phyloP scores from a whole-genome alignment of 2,113 vertebrate species.

The Phrynosoma blainvillii region DNA sequence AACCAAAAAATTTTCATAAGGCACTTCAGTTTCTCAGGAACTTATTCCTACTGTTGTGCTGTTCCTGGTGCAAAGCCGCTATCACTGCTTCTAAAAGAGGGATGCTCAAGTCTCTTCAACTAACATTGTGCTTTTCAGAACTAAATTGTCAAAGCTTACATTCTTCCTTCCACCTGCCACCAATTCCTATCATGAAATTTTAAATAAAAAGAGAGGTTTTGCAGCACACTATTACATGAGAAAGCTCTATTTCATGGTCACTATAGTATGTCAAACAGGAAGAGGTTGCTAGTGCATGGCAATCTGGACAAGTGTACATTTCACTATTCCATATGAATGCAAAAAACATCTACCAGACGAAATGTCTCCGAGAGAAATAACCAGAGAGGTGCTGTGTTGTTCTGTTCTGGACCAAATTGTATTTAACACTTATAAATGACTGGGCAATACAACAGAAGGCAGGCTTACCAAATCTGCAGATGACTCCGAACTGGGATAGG shows the following conservation, averaged over 20 bases:
- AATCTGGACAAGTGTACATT: too few species aligned
- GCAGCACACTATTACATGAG: background rate
- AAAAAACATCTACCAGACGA: background rate
- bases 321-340: background rate
- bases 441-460: too few species aligned
- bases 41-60: background rate
- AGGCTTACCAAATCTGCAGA: too few species aligned
- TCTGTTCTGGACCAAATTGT: too few species aligned
- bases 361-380: background rate
- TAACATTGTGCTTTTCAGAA: too few species aligned
- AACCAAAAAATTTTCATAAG: background rate
- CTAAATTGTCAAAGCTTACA: too few species aligned
- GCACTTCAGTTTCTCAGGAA: background rate
- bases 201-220: background rate
- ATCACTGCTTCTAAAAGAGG: background rate
- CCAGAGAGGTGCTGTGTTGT: too few species aligned
- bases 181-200: background rate
- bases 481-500: too few species aligned
- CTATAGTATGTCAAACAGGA: background rate
- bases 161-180: too few species aligned
- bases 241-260: background rate
- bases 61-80: too few species aligned
- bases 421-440: too few species aligned
- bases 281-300: background rate
- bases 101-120: too few species aligned